Evolutionary conservation across 1,140 invertebrate species (phyloP).

Genomic region (Aethina tumida): DNA sequence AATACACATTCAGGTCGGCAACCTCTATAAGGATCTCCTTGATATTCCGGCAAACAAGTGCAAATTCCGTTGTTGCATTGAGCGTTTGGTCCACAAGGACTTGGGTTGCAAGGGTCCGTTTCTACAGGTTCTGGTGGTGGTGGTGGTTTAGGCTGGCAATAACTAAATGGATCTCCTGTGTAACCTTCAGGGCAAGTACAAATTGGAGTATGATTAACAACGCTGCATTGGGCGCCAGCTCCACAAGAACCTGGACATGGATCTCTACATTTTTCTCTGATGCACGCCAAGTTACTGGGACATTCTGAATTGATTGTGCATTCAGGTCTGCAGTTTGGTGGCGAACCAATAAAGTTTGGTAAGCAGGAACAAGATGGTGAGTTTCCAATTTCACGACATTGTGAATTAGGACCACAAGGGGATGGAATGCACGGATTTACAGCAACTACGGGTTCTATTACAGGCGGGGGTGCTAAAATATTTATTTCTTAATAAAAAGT

Average conservation of each 20-base stretch:
- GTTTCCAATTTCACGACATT: constrained; percentile 50
- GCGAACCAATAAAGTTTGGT: constrained; percentile 52
- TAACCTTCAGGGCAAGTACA: constrained; percentile 56
- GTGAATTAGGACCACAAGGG: constrained; percentile 59
- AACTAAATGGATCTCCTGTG: constrained; percentile 58
- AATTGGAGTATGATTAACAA: constrained; percentile 51
- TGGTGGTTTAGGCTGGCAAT: constrained; percentile 41
- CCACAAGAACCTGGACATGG: constrained; percentile 63
- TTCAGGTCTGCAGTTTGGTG: constrained; percentile 60
- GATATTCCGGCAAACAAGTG: constrained; percentile 40
- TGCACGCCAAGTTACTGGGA: constrained; percentile 46
- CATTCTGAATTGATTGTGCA: constrained; percentile 56
- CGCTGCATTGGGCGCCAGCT: constrained; percentile 46
- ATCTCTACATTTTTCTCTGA: constrained; percentile 53
- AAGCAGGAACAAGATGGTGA: constrained; percentile 54
- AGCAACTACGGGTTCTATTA: constrained; percentile 16
- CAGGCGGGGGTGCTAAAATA: constrained; percentile 15
- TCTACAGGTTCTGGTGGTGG: constrained; percentile 20
- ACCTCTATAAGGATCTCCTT: constrained; percentile 42
- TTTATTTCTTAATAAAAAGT: background rate
- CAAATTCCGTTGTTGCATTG: constrained; percentile 39
- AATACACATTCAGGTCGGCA: constrained; percentile 56
- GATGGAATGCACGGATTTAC: constrained; percentile 52
- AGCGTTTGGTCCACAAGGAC: constrained; percentile 39
- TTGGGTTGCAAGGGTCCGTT: constrained; percentile 38